A percentile compares a stretch with the other conserved stretches of the same genome.
Evolutionary conservation across 2,113 vertebrate genomes (phyloP).

Genomic region (Semicossyphus pulcher): DNA sequence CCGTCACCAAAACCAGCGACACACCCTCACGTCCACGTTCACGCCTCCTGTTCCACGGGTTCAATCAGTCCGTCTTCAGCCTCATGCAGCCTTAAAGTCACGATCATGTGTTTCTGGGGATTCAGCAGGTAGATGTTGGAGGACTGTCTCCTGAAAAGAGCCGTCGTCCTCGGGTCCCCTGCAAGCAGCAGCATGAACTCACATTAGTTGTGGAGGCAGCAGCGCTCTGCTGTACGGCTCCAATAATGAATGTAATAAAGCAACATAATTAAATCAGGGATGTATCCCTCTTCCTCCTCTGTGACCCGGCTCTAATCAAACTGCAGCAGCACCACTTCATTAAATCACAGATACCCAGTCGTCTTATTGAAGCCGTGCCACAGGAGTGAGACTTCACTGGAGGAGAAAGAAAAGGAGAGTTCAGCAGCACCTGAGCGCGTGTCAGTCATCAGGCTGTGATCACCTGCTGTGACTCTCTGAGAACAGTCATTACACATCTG

Average conservation of each 20-base stretch:
- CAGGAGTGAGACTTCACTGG: conserved; percentile 37
- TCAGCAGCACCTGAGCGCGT: no score
- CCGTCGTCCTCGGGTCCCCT: not conserved
- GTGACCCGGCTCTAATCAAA: conserved; percentile 42
- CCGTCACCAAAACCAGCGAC: no score
- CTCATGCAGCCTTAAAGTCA: not conserved
- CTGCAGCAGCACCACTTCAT: conserved; percentile 33
- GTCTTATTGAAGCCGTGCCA: conserved; percentile 27
- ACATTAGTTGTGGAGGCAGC: conserved; percentile 21
- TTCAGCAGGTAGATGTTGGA: not conserved
- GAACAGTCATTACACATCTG: conserved; percentile 23
- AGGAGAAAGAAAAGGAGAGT: no score
- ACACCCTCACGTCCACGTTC: no score
- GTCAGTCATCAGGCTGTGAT: no score
- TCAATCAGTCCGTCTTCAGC: no score
- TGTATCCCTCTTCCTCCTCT: conserved; percentile 22
- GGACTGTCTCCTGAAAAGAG: not conserved
- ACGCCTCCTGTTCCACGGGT: no score
- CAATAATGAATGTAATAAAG: conserved; percentile 55
- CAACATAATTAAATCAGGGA: conserved; percentile 58
- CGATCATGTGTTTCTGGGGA: not conserved
- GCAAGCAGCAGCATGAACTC: conserved; percentile 20
- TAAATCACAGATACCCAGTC: conserved; percentile 44
- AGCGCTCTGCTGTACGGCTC: not conserved
- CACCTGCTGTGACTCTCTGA: conserved; percentile 33